Evolutionary conservation across 2,888 invertebrate genomes (phyloP).

Genomic region (Sericinus montela): DNA sequence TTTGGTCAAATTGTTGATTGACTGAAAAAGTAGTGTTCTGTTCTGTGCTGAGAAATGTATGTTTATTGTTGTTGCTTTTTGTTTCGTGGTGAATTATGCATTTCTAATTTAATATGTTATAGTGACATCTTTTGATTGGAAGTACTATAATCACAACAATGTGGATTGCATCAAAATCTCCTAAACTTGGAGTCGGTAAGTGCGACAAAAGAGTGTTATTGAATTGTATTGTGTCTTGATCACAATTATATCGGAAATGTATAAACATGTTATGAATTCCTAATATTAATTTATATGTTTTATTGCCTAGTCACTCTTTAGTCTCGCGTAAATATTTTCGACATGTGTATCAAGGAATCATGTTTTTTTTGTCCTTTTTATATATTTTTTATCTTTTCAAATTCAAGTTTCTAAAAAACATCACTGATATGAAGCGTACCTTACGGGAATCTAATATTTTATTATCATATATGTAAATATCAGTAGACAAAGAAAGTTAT

Average conservation of each 20-base stretch:
- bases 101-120: not conserved
- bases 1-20: no score
- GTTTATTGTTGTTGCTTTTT: slow-evolving; percentile 13
- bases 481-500: no score
- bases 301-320: no score
- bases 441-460: no score
- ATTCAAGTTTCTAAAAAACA: no score
- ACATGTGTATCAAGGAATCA: no score
- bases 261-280: slow-evolving; percentile 65
- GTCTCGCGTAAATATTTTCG: no score
- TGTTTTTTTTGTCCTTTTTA: no score
- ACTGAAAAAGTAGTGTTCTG: no score
- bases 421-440: no score
- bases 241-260: slow-evolving; percentile 59
- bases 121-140: slow-evolving; percentile 13
- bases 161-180: slow-evolving; percentile 87
- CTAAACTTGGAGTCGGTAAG: slow-evolving; percentile 88
- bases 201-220: slow-evolving; percentile 59
- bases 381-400: no score
- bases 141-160: slow-evolving; percentile 52
- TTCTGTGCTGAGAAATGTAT: slow-evolving; percentile 1
- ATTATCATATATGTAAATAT: no score
- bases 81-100: slow-evolving; percentile 17
- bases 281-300: slow-evolving; percentile 36
- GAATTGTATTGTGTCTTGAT: slow-evolving; percentile 34